These are phyloP conservation scores for Mycalesis mineus DNA, from an alignment of 2,888 invertebrate species.

Conservation along the genomic window DNA sequence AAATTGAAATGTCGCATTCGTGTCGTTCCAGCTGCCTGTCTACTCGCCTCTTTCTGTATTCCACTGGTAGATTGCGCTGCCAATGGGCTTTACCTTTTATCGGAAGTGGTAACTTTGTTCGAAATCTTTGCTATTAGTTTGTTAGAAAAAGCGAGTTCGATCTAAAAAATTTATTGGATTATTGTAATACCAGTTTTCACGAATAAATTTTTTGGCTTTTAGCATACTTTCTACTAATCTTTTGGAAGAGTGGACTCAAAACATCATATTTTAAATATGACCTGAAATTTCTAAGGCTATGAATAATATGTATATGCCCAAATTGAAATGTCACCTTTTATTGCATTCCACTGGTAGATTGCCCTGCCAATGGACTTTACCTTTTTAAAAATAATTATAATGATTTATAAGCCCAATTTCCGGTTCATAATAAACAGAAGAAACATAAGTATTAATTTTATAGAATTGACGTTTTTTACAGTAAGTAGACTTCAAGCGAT, in stretches of 20 bases:
- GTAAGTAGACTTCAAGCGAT: constrained; percentile 60
- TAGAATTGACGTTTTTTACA: constrained; percentile 64
- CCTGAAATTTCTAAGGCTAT: no score
- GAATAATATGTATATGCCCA: no score
- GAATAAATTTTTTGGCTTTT: no score
- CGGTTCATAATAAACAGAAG: constrained; percentile 62
- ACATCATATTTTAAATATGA: no score
- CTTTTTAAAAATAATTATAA: no score
- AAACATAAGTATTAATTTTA: constrained; percentile 63
- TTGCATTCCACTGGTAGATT: no score
- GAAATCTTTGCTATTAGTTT: not conserved
- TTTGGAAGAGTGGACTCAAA: no score
- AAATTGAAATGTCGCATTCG: constrained; percentile 78
- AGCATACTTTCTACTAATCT: no score
- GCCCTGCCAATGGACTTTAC: no score
- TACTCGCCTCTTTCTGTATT: constrained; percentile 58
- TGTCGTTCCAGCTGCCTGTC: constrained; percentile 68
- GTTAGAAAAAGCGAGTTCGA: no score
- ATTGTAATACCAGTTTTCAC: no score
- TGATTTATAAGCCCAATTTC: constrained; percentile 59
- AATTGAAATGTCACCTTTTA: constrained; percentile 19
- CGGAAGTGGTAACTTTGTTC: constrained; percentile 21
- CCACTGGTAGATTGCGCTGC: constrained; percentile 52
- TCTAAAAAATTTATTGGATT: no score
- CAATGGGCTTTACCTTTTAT: constrained; percentile 68